Evolutionary conservation across 2,888 invertebrate species (phyloP).

Genomic region (Dichetophora obliterata): DNA sequence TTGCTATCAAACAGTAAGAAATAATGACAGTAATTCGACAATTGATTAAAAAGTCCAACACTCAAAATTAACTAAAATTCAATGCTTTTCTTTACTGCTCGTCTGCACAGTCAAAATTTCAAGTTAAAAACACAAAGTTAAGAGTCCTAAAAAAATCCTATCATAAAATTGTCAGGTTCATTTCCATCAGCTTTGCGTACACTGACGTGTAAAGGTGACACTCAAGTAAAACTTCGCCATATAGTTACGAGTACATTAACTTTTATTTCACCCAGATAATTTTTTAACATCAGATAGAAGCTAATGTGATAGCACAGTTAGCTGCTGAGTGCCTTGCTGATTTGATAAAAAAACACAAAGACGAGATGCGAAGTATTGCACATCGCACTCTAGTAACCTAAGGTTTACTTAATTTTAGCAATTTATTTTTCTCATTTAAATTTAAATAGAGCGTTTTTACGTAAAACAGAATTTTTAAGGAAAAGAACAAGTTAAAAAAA

Average conservation of each 20-base stretch:
- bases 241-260: constrained; percentile 3
- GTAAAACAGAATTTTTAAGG: not conserved
- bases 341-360: constrained; percentile 49
- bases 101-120: constrained; percentile 22
- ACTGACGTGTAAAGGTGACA: not conserved
- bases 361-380: constrained; percentile 53
- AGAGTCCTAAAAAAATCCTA: not conserved
- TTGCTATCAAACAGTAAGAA: too few species aligned
- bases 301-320: not conserved
- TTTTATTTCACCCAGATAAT: constrained; percentile 33
- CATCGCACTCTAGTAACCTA: constrained; percentile 26
- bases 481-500: not conserved
- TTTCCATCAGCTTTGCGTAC: constrained; percentile 23
- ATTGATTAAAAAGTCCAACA: too few species aligned
- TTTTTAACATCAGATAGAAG: constrained; percentile 24
- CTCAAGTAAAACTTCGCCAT: constrained; percentile 36
- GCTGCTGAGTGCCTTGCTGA: constrained; percentile 3
- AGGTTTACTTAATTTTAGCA: constrained; percentile 11
- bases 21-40: too few species aligned
- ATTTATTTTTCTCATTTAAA: not conserved
- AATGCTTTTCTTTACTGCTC: not conserved
- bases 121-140: constrained; percentile 16
- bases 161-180: constrained; percentile 47
- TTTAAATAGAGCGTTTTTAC: not conserved
- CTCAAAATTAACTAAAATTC: too few species aligned